Evolutionary conservation across 2,797 vertebrate species (phyloP).

Genomic region (Coreius guichenoti): DNA sequence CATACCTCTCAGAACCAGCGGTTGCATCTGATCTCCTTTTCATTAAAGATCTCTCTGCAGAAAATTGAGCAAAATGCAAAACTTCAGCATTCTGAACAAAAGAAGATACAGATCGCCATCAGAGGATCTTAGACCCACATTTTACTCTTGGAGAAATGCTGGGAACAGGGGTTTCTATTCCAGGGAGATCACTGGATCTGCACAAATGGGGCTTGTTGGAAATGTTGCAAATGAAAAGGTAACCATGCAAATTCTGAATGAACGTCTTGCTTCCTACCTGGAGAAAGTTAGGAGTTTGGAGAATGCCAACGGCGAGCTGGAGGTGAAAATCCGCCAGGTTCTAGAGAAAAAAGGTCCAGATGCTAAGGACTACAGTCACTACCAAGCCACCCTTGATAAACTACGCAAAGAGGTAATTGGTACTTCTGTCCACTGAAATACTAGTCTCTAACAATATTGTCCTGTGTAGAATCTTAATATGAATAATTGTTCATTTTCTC

Average conservation of each 20-base stretch:
- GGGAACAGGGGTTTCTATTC: not conserved
- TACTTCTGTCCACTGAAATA: not conserved
- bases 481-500: not conserved
- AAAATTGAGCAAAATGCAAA: slow-evolving; percentile 21
- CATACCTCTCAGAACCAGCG: not conserved
- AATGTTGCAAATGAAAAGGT: slow-evolving; percentile 85
- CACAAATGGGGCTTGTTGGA: slow-evolving; percentile 1
- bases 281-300: slow-evolving; percentile 88
- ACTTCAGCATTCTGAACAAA: not conserved
- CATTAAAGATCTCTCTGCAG: not conserved
- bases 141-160: not conserved
- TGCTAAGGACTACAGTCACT: slow-evolving; percentile 83
- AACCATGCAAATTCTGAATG: slow-evolving; percentile 90
- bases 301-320: slow-evolving; percentile 82
- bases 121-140: slow-evolving; percentile 12
- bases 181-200: slow-evolving; percentile 19
- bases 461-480: not conserved
- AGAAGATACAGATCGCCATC: slow-evolving; percentile 9
- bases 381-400: slow-evolving; percentile 83
- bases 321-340: slow-evolving; percentile 87
- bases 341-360: slow-evolving; percentile 85
- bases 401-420: slow-evolving; percentile 84
- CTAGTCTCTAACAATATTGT: not conserved
- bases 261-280: slow-evolving; percentile 88
- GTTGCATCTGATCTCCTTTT: slow-evolving; percentile 9